A percentile compares a stretch with the other conserved stretches of the same genome.
These are phyloP conservation scores for Ctenopoma kingsleyae DNA, from an alignment of 2,797 vertebrate genomes.

Conservation along the genomic window DNA sequence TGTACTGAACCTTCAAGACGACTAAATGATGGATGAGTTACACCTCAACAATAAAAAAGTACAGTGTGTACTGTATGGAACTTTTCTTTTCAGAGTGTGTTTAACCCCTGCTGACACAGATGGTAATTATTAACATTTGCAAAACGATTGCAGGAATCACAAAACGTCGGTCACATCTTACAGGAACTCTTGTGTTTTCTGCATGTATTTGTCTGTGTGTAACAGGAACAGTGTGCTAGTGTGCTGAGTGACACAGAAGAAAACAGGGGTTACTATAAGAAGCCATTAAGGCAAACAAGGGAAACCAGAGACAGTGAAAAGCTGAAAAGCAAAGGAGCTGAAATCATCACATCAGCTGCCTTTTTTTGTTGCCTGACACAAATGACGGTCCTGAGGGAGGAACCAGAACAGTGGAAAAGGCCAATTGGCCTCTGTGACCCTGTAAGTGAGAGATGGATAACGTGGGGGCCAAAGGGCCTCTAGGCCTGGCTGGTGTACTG, in stretches of 20 bases:
- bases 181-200: neutral
- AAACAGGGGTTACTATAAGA: conserved; percentile 17
- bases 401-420: conserved; percentile 34
- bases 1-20: too few relatives aligned
- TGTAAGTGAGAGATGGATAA: conserved; percentile 62
- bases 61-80: too few relatives aligned
- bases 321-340: conserved; percentile 7
- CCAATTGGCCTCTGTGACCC: conserved; percentile 51
- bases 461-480: conserved; percentile 40
- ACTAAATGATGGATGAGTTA: too few relatives aligned
- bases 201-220: neutral
- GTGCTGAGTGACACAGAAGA: conserved; percentile 20
- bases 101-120: too few relatives aligned
- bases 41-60: too few relatives aligned
- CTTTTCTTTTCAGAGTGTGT: neutral
- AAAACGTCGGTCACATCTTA: neutral
- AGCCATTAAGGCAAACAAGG: neutral
- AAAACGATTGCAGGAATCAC: neutral
- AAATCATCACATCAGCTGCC: neutral
- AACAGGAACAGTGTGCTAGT: neutral
- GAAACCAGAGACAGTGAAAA: conserved; percentile 24
- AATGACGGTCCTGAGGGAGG: conserved; percentile 50
- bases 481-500: conserved; percentile 38
- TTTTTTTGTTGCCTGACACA: conserved; percentile 22
- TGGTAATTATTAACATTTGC: neutral